Evolutionary conservation across 2,797 vertebrate genomes (phyloP).

Genomic region (Gastrophryne carolinensis): DNA sequence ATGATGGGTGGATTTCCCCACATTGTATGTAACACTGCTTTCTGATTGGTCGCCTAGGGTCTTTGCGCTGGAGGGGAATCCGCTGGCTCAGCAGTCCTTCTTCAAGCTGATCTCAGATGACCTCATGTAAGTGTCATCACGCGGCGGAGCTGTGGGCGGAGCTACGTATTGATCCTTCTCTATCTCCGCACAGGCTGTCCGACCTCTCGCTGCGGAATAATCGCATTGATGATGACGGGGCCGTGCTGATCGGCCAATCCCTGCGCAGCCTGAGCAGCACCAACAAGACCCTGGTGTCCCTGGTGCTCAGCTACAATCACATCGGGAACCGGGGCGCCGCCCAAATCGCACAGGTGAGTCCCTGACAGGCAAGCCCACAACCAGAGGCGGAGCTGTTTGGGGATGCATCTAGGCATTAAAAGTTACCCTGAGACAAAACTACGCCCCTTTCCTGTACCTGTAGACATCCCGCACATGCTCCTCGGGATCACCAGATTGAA

Average conservation of each 20-base stretch:
- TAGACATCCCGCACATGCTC: too few species aligned
- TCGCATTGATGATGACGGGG: conserved; percentile 71
- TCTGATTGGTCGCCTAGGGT: conserved; percentile 62
- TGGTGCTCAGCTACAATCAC: conserved; percentile 83
- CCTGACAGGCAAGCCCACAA: too few species aligned
- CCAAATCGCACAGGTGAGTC: conserved; percentile 79
- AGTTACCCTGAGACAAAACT: too few species aligned
- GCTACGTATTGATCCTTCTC: too few species aligned
- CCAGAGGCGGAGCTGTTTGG: too few species aligned
- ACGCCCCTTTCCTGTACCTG: too few species aligned
- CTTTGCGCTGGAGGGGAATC: conserved; percentile 79
- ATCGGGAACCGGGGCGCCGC: conserved; percentile 79
- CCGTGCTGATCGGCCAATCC: conserved; percentile 73
- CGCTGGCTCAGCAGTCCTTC: conserved; percentile 71
- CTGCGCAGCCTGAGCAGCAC: conserved; percentile 67
- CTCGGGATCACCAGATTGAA: too few species aligned
- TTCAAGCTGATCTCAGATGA: conserved; percentile 73
- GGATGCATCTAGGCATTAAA: too few species aligned
- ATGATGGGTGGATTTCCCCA: too few species aligned
- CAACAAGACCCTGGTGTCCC: conserved; percentile 74
- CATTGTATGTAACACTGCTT: not conserved
- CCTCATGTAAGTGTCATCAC: conserved; percentile 43
- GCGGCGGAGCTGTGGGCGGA: too few species aligned
- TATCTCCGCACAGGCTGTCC: conserved; percentile 66
- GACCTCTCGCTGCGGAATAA: conserved; percentile 82